phyloP scores from a whole-genome alignment of 2,113 vertebrate species.

The Lampris incognitus region DNA sequence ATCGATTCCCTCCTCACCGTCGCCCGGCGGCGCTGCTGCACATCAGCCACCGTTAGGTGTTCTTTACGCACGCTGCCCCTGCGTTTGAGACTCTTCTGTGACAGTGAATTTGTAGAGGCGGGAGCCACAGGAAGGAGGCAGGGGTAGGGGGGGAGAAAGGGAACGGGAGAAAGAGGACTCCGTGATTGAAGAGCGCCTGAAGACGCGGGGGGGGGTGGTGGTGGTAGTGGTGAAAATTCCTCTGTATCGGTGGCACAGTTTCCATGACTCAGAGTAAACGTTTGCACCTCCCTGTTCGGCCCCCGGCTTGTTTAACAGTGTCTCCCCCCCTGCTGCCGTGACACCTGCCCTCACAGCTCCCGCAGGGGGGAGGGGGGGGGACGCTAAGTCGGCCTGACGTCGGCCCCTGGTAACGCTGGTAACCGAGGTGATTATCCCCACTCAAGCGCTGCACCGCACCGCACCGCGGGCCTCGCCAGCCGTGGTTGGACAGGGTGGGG shows the following conservation, averaged over 20 bases:
- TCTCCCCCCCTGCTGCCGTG: slow-evolving; percentile 47
- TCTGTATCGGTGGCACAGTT: slow-evolving; percentile 61
- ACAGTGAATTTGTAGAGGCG: slow-evolving; percentile 21
- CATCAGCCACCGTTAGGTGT: slow-evolving; percentile 40
- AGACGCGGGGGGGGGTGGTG: slow-evolving; percentile 36
- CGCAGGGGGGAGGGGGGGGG: slow-evolving; percentile 25
- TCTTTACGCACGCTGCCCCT: slow-evolving; percentile 34
- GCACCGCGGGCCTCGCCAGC: slow-evolving; percentile 48
- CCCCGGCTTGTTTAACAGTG: slow-evolving; percentile 71
- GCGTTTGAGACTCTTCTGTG: slow-evolving; percentile 38
- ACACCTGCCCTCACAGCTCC: slow-evolving; percentile 71
- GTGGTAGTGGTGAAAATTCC: slow-evolving; percentile 60
- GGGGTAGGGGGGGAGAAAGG: slow-evolving; percentile 14
- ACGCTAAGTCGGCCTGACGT: slow-evolving; percentile 66
- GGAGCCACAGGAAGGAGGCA: not conserved
- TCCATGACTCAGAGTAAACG: slow-evolving; percentile 75
- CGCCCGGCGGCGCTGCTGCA: slow-evolving; percentile 28
- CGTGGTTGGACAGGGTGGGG: slow-evolving; percentile 54
- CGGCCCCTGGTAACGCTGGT: slow-evolving; percentile 62
- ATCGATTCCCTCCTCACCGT: slow-evolving; percentile 30
- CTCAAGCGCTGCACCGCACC: slow-evolving; percentile 52
- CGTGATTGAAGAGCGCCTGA: slow-evolving; percentile 25
- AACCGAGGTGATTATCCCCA: slow-evolving; percentile 76
- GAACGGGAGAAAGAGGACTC: slow-evolving; percentile 1
- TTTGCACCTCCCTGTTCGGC: slow-evolving; percentile 54